Evolutionary conservation across 2,888 invertebrate species (phyloP).

Genomic region (Uropetala carovei): DNA sequence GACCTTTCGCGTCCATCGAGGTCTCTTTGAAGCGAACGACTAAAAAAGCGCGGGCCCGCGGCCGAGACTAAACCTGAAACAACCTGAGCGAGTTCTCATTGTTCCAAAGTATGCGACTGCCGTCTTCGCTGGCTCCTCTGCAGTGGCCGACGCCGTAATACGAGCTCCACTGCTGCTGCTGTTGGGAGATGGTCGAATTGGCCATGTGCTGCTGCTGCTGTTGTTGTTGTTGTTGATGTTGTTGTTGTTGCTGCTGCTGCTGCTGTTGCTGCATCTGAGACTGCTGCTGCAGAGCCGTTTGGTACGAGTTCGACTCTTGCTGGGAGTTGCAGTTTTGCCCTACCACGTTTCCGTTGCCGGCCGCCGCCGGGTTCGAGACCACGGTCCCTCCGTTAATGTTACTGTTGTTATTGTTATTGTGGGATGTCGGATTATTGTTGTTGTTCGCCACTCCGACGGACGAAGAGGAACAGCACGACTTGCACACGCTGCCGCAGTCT

Average conservation of each 20-base stretch:
- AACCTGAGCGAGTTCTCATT: conserved; percentile 70
- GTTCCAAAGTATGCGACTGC: conserved; percentile 69
- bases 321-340: conserved; percentile 66
- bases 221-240: conserved; percentile 69
- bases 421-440: neutral
- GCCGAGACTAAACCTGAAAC: conserved; percentile 69
- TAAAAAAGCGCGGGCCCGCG: no score
- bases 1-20: no score
- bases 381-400: conserved; percentile 70
- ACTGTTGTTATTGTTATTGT: conserved; percentile 70
- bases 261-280: conserved; percentile 72
- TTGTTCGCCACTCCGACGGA: neutral
- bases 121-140: conserved; percentile 67
- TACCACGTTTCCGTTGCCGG: neutral
- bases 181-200: conserved; percentile 70
- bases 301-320: neutral
- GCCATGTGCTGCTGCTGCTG: conserved; percentile 70
- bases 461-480: conserved; percentile 35
- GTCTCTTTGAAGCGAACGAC: no score
- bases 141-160: conserved; percentile 65
- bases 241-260: conserved; percentile 70
- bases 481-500: conserved; percentile 46
- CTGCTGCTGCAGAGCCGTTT: conserved; percentile 71
- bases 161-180: conserved; percentile 65
- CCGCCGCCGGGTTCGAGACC: conserved; percentile 67